Base-by-base conservation (phyloP, 2,113 vertebrate genomes). In the Paradisaea rubra region DNA sequence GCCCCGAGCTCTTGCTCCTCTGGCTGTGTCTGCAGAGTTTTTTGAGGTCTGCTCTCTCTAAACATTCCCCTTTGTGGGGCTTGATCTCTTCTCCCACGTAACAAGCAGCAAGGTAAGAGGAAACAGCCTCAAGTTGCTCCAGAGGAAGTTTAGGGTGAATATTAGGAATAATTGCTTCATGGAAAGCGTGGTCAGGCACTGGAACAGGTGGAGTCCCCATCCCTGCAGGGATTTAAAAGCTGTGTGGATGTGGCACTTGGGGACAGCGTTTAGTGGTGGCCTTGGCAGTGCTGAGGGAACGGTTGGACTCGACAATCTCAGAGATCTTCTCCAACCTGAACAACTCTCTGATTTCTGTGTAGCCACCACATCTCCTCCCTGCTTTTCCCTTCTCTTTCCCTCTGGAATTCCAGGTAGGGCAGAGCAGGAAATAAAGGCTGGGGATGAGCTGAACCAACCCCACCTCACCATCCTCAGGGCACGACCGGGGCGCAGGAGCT, bases 401-500 rank as follows among this genome's bases (percentile, higher is more conserved):
- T 52, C 27, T 30, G 2, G 8, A 22, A 54, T 68, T 44, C 68
- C 65, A 76, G 33, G 42, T 4, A 16, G 33, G 21, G 41, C 6
- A 69, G 42, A 57, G 33, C 6, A 37, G 41, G 20, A 53, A 20
- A 50, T 8, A 7, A 65, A 66, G 22, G 61, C 22, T 52, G 1
- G 2, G n/a, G 60, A 24, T 41, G 54, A 33, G 20, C 50, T 77
- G 57, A 49, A 9, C 66, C 57, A 64, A 2, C 6, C 27, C 47
- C 18, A 22, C 17, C 41, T 57, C 52, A 5, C 7, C 28, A 21
- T 61, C 9, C 66, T 59, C 1, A 1, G 69, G 30, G 14, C 16
- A 2, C 0, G 4, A 5, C 14, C 0, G 3, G n/a, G 25, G 22
- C 6, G 19, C 45, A 50, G 64, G 50, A 74, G 23, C 64, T 71